Conservation (phyloP, 2,113 vertebrate genomes). For the Picathartes gymnocephalus region DNA sequence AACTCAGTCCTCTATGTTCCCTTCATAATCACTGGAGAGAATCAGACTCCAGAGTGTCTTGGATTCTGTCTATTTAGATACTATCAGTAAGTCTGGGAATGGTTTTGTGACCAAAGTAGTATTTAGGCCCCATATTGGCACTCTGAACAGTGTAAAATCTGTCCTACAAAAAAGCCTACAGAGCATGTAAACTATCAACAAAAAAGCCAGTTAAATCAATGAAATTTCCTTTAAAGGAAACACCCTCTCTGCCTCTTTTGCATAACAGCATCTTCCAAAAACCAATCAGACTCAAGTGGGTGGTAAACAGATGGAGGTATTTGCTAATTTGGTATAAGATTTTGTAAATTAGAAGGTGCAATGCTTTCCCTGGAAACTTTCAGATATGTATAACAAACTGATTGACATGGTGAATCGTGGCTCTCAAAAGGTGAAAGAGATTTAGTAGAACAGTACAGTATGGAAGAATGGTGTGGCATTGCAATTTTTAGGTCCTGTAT, state of each 20-base stretch:
- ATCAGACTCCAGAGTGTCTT: neutral
- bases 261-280: neutral
- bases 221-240: neutral
- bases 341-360: neutral
- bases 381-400: neutral
- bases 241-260: neutral
- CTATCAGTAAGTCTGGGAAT: neutral
- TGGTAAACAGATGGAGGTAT: neutral
- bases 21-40: neutral
- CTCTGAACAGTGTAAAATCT: neutral
- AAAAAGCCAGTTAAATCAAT: neutral
- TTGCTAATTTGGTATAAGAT: neutral
- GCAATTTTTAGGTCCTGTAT: neutral
- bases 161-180: neutral
- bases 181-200: neutral
- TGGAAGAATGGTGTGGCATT: neutral
- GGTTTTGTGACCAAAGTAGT: neutral
- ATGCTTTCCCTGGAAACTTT: slow-evolving; percentile 6
- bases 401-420: slow-evolving; percentile 16
- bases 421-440: slow-evolving; percentile 11
- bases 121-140: neutral
- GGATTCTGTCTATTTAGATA: neutral
- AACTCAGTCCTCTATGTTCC: neutral
- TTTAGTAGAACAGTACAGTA: slow-evolving; percentile 35
- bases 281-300: neutral